Conservation (phyloP, 2,888 invertebrate genomes). For the Diarsia rubi region DNA sequence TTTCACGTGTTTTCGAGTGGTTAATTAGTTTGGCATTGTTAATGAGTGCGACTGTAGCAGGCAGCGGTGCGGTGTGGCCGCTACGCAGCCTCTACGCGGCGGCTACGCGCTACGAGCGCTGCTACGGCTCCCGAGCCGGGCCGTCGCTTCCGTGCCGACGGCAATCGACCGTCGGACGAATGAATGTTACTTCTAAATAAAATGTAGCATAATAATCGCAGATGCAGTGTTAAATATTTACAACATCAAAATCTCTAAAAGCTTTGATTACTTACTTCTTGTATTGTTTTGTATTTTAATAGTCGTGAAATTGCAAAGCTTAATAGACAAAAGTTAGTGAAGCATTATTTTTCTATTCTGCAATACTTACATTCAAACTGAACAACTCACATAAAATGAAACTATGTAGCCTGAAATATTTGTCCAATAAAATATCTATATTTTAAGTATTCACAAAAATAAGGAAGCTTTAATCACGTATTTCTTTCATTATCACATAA, state of each 20-base stretch:
- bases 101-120: slow-evolving; percentile 58
- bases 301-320: background rate
- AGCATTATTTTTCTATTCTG: background rate
- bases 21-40: slow-evolving; percentile 78
- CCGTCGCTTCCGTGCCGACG: slow-evolving; percentile 71
- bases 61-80: slow-evolving; percentile 57
- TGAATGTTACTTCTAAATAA: slow-evolving; percentile 27
- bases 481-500: slow-evolving; percentile 11
- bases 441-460: background rate
- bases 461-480: slow-evolving; percentile 11
- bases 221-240: background rate
- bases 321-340: background rate
- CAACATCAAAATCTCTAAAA: background rate
- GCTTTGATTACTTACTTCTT: background rate
- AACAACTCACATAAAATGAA: background rate
- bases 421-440: background rate
- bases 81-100: slow-evolving; percentile 67
- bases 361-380: background rate
- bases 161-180: slow-evolving; percentile 72
- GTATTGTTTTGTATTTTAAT: background rate
- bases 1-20: slow-evolving; percentile 78
- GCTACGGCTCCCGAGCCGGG: slow-evolving; percentile 42
- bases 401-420: background rate
- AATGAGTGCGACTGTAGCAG: slow-evolving; percentile 75
- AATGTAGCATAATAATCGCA: background rate